Conservation (phyloP, 1,140 invertebrate species). For the Bombus balteatus region DNA sequence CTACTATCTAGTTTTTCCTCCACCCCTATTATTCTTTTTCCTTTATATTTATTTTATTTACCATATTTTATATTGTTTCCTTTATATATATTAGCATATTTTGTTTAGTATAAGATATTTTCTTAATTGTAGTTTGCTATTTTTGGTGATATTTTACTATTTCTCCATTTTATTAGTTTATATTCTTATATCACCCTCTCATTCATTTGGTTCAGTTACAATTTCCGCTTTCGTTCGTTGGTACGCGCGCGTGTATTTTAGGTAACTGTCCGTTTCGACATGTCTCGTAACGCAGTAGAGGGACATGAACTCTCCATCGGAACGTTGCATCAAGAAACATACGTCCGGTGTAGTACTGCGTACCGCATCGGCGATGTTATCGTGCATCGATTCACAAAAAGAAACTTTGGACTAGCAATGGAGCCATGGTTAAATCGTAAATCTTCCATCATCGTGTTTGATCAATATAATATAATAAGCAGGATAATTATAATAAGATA, state of each 20-base stretch:
- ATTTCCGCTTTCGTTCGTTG: not conserved
- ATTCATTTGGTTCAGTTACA: not conserved
- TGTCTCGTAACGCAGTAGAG: not conserved
- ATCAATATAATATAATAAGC: no score
- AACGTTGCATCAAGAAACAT: not conserved
- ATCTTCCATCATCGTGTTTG: no score
- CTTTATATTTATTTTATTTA: not conserved
- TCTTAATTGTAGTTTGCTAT: not conserved
- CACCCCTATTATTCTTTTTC: not conserved
- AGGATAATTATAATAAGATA: no score
- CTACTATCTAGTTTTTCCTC: not conserved
- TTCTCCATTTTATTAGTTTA: not conserved
- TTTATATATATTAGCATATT: not conserved
- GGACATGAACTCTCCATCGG: slow-evolving; percentile 4
- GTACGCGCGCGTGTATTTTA: not conserved
- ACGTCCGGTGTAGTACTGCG: not conserved
- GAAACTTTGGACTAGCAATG: no score
- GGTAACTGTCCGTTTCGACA: not conserved
- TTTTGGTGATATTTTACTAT: not conserved
- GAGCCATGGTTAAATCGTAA: not conserved
- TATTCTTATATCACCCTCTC: no score
- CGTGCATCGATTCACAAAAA: not conserved
- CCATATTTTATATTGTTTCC: not conserved
- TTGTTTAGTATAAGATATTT: not conserved
- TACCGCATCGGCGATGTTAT: not conserved